Base-by-base conservation (phyloP, 2,888 invertebrate genomes). In the Meiosimyza platycephala region DNA sequence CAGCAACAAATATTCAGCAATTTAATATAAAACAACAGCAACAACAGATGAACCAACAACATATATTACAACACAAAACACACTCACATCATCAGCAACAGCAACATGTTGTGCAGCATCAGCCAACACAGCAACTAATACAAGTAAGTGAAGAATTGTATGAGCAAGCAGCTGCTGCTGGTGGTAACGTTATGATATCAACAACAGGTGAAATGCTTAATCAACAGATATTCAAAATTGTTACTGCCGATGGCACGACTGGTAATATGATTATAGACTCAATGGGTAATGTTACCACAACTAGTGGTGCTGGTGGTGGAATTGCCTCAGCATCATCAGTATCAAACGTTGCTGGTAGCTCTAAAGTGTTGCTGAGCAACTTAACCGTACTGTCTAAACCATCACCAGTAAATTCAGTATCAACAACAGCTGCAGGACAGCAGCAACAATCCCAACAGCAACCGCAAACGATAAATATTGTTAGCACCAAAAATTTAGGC, bases 151-250 rank as follows among this genome's bases (percentile, higher is more conserved):
- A 83, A 70, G 83, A 84, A 65, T 80, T 79, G 75, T 77, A 82
- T 60, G 83, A 83, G 50, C 77, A 78, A 71, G 73, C 76, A 18
- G 59, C 77, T 40, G 68, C 78, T 70, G 76, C 76, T 48, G 77
- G 75, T 48, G 74, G 75, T 16, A 80, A 79, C 75, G 78, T 82
- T 74, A 80, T 81, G 81, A 78, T 82, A 66, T 81, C 81, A 57
- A 78, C 81, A 75, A 79, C 81, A 22, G 83, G 80, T 72, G 86
- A 86, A 74, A 75, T 86, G 65, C 77, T 86, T 5, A 87, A 86
- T 80, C 86, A 85, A 59, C 87, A 87, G 77, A 85, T 87, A 67
- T 85, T 86, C 55, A 87, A 87, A 79, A 85, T 87, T 77, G 85
- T 86, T 16, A 85, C 83, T 50, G 83, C 85, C 28, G 86, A 86